These are phyloP conservation scores for Tamandua tetradactyla DNA, from an alignment of 2,797 vertebrate genomes.

Conservation along the genomic window DNA sequence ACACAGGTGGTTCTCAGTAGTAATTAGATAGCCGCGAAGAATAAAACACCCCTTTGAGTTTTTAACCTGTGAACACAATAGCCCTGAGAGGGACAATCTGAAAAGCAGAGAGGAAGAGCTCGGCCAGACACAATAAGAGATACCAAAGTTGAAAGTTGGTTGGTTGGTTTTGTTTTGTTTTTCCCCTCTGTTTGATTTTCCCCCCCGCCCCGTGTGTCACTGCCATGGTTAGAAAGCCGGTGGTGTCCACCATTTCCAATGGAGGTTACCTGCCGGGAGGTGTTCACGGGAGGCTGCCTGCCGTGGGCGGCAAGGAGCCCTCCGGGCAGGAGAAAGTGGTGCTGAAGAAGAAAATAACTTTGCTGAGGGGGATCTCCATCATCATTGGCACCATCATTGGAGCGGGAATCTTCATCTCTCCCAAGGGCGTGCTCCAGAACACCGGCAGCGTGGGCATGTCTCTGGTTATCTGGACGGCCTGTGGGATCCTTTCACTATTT, in stretches of 20 bases:
- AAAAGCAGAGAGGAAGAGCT: conserved; percentile 50
- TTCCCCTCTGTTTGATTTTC: not conserved
- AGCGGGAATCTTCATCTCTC: conserved; percentile 98
- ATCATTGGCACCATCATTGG: conserved; percentile 97
- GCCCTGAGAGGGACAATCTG: conserved; percentile 62
- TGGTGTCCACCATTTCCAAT: conserved; percentile 76
- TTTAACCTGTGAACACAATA: conserved; percentile 73
- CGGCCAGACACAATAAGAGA: conserved; percentile 38
- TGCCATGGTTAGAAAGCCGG: conserved; percentile 88
- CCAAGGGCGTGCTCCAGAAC: conserved; percentile 94
- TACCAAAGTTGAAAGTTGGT: conserved; percentile 59
- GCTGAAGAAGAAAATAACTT: conserved; percentile 95
- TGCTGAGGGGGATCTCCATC: conserved; percentile 94
- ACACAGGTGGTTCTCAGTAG: conserved; percentile 83
- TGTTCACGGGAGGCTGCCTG: conserved; percentile 74
- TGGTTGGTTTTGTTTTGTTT: not conserved
- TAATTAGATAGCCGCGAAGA: conserved; percentile 41
- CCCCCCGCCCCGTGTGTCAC: not conserved
- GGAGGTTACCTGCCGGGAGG: conserved; percentile 78
- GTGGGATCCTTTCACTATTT: conserved; percentile 95
- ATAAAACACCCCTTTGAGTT: conserved; percentile 35
- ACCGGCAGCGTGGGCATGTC: conserved; percentile 96
- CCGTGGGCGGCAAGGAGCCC: conserved; percentile 63
- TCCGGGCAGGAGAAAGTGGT: conserved; percentile 85
- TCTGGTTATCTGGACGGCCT: conserved; percentile 92